Evolutionary conservation across 2,888 invertebrate species (phyloP).

Genomic region (Cheilosia vulpina): DNA sequence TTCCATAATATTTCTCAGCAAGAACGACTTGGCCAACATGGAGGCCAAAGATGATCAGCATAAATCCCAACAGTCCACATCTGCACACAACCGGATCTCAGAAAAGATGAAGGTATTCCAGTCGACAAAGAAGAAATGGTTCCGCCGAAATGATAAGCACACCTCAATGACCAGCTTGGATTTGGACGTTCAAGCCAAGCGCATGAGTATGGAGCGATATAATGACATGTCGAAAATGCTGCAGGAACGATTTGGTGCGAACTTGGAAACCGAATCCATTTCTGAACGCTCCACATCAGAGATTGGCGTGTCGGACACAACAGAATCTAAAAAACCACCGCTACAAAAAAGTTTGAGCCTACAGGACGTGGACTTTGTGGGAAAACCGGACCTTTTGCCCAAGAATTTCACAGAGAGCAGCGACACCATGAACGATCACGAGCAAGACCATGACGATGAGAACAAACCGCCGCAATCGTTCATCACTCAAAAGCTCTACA

Average conservation of each 20-base stretch:
- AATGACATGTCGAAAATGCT: slow-evolving; percentile 89
- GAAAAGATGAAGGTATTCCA: slow-evolving; percentile 84
- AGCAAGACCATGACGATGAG: slow-evolving; percentile 80
- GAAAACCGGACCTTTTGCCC: slow-evolving; percentile 81
- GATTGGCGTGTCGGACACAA: slow-evolving; percentile 58
- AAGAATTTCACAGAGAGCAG: slow-evolving; percentile 77
- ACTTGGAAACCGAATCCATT: slow-evolving; percentile 76
- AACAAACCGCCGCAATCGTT: slow-evolving; percentile 85
- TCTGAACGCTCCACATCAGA: slow-evolving; percentile 78
- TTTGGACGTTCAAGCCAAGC: slow-evolving; percentile 87
- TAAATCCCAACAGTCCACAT: slow-evolving; percentile 45
- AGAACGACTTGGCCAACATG: slow-evolving; percentile 87
- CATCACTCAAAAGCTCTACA: slow-evolving; percentile 88
- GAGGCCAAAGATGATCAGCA: slow-evolving; percentile 82
- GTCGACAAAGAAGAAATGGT: slow-evolving; percentile 88
- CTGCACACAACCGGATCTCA: slow-evolving; percentile 80
- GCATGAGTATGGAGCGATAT: slow-evolving; percentile 88
- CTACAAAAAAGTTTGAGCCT: slow-evolving; percentile 82
- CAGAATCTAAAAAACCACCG: slow-evolving; percentile 76
- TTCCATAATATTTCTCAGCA: slow-evolving; percentile 88
- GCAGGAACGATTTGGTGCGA: slow-evolving; percentile 87
- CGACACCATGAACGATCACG: slow-evolving; percentile 81
- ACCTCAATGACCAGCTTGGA: slow-evolving; percentile 81
- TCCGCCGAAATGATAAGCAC: slow-evolving; percentile 83
- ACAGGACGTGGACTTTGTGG: slow-evolving; percentile 82